Evolutionary conservation across 2,888 invertebrate genomes (phyloP).

Genomic region (Aporophyla lueneburgensis): DNA sequence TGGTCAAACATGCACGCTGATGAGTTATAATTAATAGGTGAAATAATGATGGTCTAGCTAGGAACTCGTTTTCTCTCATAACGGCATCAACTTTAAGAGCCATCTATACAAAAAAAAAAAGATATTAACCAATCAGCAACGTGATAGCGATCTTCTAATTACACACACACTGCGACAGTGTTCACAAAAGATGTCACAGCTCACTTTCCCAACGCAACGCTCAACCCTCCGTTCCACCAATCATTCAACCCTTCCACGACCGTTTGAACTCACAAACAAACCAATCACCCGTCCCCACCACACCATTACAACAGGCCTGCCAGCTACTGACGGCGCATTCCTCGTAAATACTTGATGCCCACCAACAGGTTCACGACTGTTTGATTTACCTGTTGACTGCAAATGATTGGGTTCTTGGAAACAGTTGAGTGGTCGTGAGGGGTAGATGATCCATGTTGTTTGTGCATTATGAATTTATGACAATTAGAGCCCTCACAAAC

Average conservation of each 20-base stretch:
- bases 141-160: too few species aligned
- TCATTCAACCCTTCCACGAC: not conserved
- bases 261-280: conserved; percentile 12
- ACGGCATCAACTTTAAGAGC: not conserved
- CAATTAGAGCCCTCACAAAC: not conserved
- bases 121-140: not conserved
- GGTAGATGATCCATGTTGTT: not conserved
- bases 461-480: not conserved
- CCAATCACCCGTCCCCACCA: not conserved
- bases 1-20: too few species aligned
- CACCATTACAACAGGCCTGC: not conserved
- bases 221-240: not conserved
- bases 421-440: not conserved
- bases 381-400: conserved; percentile 50
- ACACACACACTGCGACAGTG: not conserved
- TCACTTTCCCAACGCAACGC: not conserved
- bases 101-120: not conserved
- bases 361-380: conserved; percentile 56
- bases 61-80: not conserved
- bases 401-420: conserved; percentile 23
- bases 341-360: conserved; percentile 61
- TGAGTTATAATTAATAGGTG: too few species aligned
- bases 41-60: not conserved
- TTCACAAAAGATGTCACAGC: conserved; percentile 1
- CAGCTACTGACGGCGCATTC: not conserved